Percentiles rank a stretch among this genome's conserved stretches.
Evolutionary conservation across 2,888 invertebrate genomes (phyloP).

Genomic region (Clanis bilineata): DNA sequence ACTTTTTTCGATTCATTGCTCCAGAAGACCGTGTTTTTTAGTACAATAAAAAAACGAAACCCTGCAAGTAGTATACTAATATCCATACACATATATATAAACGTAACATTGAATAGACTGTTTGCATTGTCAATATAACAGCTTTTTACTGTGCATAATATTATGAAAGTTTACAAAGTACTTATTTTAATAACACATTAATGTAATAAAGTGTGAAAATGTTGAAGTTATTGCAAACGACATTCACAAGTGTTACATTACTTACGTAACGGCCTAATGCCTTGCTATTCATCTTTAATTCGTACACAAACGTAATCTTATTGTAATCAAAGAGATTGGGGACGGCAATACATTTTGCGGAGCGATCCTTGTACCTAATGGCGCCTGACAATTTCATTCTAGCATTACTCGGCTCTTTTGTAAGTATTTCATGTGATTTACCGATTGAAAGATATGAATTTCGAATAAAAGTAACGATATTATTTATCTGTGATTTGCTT

Average conservation of each 20-base stretch:
- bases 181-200: too few relatives aligned
- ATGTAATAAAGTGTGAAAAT: conserved; percentile 3
- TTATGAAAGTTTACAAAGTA: too few relatives aligned
- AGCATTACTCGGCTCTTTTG: conserved; percentile 26
- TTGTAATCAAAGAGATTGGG: conserved; percentile 38
- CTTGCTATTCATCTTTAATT: conserved; percentile 30
- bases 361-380: conserved; percentile 40
- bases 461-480: background rate
- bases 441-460: background rate
- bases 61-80: too few relatives aligned
- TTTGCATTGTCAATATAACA: too few relatives aligned
- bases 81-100: too few relatives aligned
- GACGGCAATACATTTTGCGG: conserved; percentile 37
- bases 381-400: conserved; percentile 37
- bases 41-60: too few relatives aligned
- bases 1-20: too few relatives aligned
- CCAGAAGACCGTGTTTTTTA: too few relatives aligned
- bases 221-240: background rate
- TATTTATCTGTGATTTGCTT: background rate
- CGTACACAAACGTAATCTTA: conserved; percentile 33
- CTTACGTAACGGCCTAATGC: conserved; percentile 15
- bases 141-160: too few relatives aligned
- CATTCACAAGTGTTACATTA: conserved; percentile 10
- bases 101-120: too few relatives aligned
- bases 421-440: conserved; percentile 24